These are phyloP conservation scores for Cossypha niveicapilla DNA, from an alignment of 2,797 vertebrate species.

Conservation along the genomic window DNA sequence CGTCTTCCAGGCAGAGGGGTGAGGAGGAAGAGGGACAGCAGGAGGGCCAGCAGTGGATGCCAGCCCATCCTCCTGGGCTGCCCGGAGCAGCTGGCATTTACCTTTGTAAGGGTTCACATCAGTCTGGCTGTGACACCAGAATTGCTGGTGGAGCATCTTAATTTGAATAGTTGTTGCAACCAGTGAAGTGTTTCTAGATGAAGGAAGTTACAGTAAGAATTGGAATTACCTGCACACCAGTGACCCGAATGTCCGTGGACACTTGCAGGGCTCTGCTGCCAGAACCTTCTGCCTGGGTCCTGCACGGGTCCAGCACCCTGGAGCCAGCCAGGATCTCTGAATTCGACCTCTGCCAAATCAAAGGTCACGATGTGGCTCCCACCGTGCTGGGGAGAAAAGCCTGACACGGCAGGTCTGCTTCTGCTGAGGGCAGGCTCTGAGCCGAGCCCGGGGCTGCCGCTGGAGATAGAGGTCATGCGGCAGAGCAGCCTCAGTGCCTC, in stretches of 20 bases:
- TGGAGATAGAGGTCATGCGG: slow-evolving; percentile 17
- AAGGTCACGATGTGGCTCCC: too few species aligned
- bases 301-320: background rate
- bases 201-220: background rate
- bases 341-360: too few species aligned
- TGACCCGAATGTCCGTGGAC: slow-evolving; percentile 49
- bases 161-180: background rate
- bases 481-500: slow-evolving; percentile 37
- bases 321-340: background rate
- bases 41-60: background rate
- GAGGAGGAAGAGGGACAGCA: background rate
- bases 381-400: background rate
- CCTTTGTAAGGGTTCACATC: background rate
- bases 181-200: background rate
- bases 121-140: background rate
- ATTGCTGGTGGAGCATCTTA: background rate
- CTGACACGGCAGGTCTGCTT: background rate
- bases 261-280: background rate
- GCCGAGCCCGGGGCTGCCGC: background rate
- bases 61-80: background rate
- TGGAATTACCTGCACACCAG: slow-evolving; percentile 55
- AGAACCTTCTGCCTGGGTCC: background rate
- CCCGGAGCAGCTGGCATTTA: background rate
- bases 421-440: background rate
- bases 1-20: background rate